Evolutionary conservation across 2,113 vertebrate genomes (phyloP), one percentile per base, ranked within the genome.

Genomic region (Chaetura pelagica): DNA sequence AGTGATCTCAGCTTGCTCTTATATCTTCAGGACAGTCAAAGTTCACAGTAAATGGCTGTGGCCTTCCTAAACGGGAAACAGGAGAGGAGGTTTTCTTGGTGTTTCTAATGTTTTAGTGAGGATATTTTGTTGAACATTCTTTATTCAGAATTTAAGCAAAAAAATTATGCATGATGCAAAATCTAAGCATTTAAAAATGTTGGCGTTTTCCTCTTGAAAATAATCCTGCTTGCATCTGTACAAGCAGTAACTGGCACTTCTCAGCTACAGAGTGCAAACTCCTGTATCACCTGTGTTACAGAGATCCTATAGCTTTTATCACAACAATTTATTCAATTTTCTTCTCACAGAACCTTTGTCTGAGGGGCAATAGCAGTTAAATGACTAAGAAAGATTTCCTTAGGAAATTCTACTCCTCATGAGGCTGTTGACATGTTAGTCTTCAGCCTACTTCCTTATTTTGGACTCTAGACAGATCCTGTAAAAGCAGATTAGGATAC

Each of bases 361-460:
- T 88, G 83, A 90, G 63, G 72, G 87, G 68, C 79, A 94, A 77
- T 9, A 86, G 75, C 44, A 74, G 85, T 84, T 93, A 95, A 96
- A 74, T 49, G 75, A n/a, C 66, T 72, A 58, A 54, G 73, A 79
- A 82, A 84, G 34, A 54, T 90, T 93, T 95, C 92, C 72, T 85
- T 89, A 94, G 91, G 94, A 95, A 95, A 91, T 75, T 62, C 71
- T 91, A 6, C 78, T 79, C 62, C 77, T 81, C 64, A 32, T 59
- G 79, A 94, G 69, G 67, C 74, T 75, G 58, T 68, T 91, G 87
- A 95, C 94, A 89, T 90, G 92, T 95, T 95, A 87, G 95, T 95
- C 90, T 80, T 92, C 88, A 79, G 23, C 78, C 81, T 64, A 40
- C 58, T 91, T 95, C 88, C 95, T 95, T 69, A 67, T 88, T 93